Base-by-base conservation (phyloP, 2,888 invertebrate species). In the Exocentrus adspersus region DNA sequence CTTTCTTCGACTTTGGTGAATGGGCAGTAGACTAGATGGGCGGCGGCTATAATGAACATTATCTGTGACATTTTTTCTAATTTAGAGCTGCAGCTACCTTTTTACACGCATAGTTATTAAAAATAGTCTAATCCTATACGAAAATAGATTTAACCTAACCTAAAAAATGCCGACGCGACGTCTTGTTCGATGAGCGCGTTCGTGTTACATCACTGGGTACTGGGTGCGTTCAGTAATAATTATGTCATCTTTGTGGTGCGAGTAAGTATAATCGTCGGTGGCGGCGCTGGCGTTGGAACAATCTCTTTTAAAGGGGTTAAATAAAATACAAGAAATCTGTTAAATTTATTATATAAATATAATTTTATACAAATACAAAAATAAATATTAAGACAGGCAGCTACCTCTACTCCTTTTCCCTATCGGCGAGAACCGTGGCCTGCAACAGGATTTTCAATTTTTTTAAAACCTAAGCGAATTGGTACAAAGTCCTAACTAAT, bases 1-100 rank as follows among this genome's bases (percentile, higher is more conserved):
- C 98, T 98, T 85, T 99, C 99, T 84, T 99, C 99, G 53, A 99
- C 99, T 90, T 99, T 98, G 2, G 97, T 98, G 81, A 92, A 98
- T 56, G 98, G 98, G 79, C 97, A 96, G 75, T 93, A 87, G 68
- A 95, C 81, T 62, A 97, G 84, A 82, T 95, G 94, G 74, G 92
- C 87, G 73, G 89, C 87, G 64, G 93, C 92, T 74, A 92, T 86
- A 72, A 92, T 83, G 80, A 91, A 88, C 75, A 93, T 83, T 81
- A 93, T 84, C 78, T 90, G 87, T 81, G 90, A 90, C 92, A 93
- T 92, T 75, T 80, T 81, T 58, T n/a, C n/a, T 53, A 43, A 57
- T 48, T 46, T 62, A 32, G 10, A 56, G 37, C 59, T 48, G 37
- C 62, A 48, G 66, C 60, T 69, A 71, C 68, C 62, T 70, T 68